A percentile compares a stretch with the other conserved stretches of the same genome.
These are phyloP conservation scores for Coturnix japonica DNA, from an alignment of 2,113 vertebrate genomes.

Conservation along the genomic window DNA sequence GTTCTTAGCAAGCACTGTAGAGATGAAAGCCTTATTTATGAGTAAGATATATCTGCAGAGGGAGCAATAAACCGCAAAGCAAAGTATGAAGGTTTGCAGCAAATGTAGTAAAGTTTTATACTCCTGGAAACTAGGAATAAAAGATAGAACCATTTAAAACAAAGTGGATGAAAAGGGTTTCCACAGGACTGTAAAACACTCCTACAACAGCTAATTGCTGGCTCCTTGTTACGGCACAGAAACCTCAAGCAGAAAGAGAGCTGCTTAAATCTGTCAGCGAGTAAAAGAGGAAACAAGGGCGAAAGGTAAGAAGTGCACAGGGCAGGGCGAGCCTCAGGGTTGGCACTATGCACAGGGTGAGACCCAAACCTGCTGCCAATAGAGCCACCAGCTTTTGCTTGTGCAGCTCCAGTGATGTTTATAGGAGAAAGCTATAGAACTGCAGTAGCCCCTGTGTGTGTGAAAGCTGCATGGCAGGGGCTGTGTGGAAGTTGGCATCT, in stretches of 20 bases:
- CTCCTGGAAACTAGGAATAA: constrained; percentile 77
- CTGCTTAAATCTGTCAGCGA: neutral
- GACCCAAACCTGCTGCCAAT: neutral
- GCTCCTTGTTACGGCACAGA: constrained; percentile 43
- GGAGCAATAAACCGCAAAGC: constrained; percentile 74
- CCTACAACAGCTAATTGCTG: constrained; percentile 65
- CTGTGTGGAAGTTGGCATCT: neutral
- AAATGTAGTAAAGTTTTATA: constrained; percentile 78
- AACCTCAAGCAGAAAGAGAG: neutral
- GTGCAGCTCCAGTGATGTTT: no score
- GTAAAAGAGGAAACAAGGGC: neutral
- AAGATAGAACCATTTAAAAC: constrained; percentile 69
- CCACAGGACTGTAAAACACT: constrained; percentile 60
- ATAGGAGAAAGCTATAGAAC: no score
- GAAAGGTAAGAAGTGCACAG: neutral
- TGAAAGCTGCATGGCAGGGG: neutral
- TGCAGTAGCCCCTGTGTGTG: fast-evolving
- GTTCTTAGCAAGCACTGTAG: neutral
- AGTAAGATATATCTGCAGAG: constrained; percentile 67
- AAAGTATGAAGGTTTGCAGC: constrained; percentile 75
- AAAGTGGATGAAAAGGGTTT: constrained; percentile 69
- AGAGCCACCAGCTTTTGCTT: no score
- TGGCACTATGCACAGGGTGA: neutral
- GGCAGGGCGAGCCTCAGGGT: neutral
- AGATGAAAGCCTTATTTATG: constrained; percentile 73